Base-by-base conservation (phyloP, 2,888 invertebrate genomes). In the Amblyjoppa fuscipennis region DNA sequence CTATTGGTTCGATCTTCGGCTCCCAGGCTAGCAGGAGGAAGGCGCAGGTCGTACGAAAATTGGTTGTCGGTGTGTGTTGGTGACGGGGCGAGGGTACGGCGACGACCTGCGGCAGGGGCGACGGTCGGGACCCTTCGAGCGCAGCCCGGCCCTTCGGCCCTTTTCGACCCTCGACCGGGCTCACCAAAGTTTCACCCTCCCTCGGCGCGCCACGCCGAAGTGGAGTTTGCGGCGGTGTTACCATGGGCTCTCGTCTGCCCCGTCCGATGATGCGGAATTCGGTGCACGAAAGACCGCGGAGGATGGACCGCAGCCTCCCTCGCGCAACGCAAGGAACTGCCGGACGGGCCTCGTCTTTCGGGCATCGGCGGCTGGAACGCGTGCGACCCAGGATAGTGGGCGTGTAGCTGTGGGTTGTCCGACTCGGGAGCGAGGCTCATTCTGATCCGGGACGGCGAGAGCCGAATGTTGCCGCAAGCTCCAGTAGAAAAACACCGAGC, bases 1-100 rank as follows among this genome's bases (percentile, higher is more conserved):
- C 93, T 93, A 93, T 94, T 93, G 93, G 93, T 93, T 93, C 91
- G 93, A 94, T 93, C 93, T 93, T 91, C 86, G 82, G 81, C 75
- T 92, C 89, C 89, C 93, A 93, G 93, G 93, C 90, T 91, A 93
- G 75, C 93, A 93, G 92, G 85, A 93, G 88, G 83, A 84, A 59
- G 80, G 77, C 78, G 89, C 89, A 87, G 90, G 93, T 94, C 78
- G 90, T 90, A 81, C 88, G 89, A 93, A 93, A 92, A 92, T 92
- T 89, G 79, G 73, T 86, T 41, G 78, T 6, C 34, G 34, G 34
- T 34, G 34, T 34, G 34, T 34, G 34, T 34, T 34, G 34, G 34
- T 7, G 34, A 34, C 34, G 34, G 1, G 34, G 5, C 20, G 20
- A 20, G 20, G 20, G 20, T 20, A 6, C 28, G 20, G 20, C 25